These are phyloP conservation scores for Drosophila lacicola DNA, from an alignment of 2,888 invertebrate genomes.

Conservation along the genomic window DNA sequence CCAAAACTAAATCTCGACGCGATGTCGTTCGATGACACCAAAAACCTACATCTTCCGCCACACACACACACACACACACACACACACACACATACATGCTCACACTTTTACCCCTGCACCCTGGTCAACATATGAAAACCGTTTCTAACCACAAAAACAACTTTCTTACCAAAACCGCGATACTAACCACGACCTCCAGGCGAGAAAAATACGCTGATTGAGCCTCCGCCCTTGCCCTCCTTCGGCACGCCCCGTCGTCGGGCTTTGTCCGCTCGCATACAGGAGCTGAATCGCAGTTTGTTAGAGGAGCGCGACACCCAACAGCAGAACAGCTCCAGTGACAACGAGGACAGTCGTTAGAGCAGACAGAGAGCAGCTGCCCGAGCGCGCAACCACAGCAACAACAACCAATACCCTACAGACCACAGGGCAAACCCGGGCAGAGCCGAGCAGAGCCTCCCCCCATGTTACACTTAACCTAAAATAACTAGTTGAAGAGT, in stretches of 20 bases:
- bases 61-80: conserved; percentile 20
- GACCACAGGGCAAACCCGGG: conserved; percentile 22
- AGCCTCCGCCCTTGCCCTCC: conserved; percentile 87
- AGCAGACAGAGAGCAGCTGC: conserved; percentile 11
- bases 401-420: conserved; percentile 59
- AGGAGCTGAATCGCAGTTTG: conserved; percentile 85
- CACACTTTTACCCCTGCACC: conserved; percentile 24
- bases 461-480: conserved; percentile 52
- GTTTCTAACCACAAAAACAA: conserved; percentile 54
- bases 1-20: conserved; percentile 17
- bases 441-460: conserved; percentile 23
- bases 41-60: conserved; percentile 13
- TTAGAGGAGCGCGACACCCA: conserved; percentile 84
- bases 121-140: conserved; percentile 39
- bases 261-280: conserved; percentile 84
- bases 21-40: conserved; percentile 21
- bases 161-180: conserved; percentile 39
- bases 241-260: conserved; percentile 85
- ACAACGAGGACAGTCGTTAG: conserved; percentile 84
- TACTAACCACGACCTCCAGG: conserved; percentile 86
- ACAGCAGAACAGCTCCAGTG: conserved; percentile 84
- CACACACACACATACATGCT: conserved; percentile 13
- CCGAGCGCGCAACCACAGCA: conserved; percentile 60
- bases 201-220: conserved; percentile 93
- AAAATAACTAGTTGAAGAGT: conserved; percentile 44